Evolutionary conservation across 2,888 invertebrate species (phyloP), one percentile per base, ranked within the genome.

Genomic region (Acanthosepion pharaonis): DNA sequence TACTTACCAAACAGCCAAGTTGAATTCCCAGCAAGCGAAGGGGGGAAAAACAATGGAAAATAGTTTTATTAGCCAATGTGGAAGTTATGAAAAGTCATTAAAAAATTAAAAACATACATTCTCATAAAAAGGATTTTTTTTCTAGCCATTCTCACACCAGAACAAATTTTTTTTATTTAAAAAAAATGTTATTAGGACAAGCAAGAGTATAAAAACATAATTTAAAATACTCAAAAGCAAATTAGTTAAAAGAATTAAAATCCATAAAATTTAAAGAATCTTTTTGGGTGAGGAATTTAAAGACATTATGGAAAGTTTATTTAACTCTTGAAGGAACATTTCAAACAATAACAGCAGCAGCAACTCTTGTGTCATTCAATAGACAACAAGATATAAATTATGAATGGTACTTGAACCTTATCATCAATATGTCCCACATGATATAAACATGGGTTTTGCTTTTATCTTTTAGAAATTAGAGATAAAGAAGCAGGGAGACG

Each of bases 41-140:
- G 93, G 51, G 78, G 78, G 78, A n/a, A 92, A 92, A 93, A 93
- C 53, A 93, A 93, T 53, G 93, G 93, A 93, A 93, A 93, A 93
- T 53, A 93, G 11, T 93, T 53, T 51, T 93, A 93, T 93, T 93
- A 93, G 93, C 53, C 51, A 93, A 53, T 93, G 51, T 53, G 51
- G n/a, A 49, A 51, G 51, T 93, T 93, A 93, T 53, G 48, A 93
- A 93, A 53, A 78, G 5, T 78, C 78, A 78, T 33, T 15, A 15
- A 78, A 78, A n/a, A 78, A 78, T 11, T 33, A 78, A n/a, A 78
- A 78, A n/a, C 2, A 78, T 15, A 78, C 18, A n/a, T n/a, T n/a
- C 33, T 15, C n/a, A n/a, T n/a, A 78, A 78, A 78, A 9, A 78
- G 28, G 28, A n/a, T n/a, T 78, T 78, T 78, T 28, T 78, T 78